Percentiles rank a stretch among this genome's conserved stretches.
Conservation (phyloP, 2,888 invertebrate species). For the Aspidiotus rigidus region DNA sequence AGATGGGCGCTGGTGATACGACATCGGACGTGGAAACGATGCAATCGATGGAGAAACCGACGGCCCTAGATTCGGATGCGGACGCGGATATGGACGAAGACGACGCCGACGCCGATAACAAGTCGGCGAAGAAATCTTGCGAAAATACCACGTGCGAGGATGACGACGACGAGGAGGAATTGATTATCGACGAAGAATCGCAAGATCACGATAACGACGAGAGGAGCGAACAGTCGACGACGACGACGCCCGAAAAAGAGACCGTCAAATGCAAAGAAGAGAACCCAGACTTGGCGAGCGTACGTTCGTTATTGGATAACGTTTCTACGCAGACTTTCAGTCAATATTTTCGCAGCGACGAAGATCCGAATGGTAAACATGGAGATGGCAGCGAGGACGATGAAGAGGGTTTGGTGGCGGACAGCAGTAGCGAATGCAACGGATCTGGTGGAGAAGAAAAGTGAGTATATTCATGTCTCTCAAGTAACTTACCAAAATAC, state of each 20-base stretch:
- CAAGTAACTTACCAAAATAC: too few relatives aligned
- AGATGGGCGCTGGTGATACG: background rate
- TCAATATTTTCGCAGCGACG: constrained; percentile 49
- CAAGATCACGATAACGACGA: constrained; percentile 39
- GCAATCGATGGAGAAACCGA: constrained; percentile 16
- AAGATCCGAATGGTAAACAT: constrained; percentile 35
- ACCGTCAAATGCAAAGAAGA: constrained; percentile 43
- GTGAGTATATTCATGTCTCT: background rate
- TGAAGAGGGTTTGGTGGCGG: constrained; percentile 68
- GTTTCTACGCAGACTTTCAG: constrained; percentile 57
- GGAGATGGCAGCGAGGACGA: constrained; percentile 50
- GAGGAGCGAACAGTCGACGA: constrained; percentile 41
- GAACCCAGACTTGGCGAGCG: constrained; percentile 61
- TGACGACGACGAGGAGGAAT: constrained; percentile 47
- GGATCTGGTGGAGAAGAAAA: constrained; percentile 70
- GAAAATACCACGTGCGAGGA: constrained; percentile 58
- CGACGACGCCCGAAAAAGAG: constrained; percentile 38
- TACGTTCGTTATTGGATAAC: constrained; percentile 65
- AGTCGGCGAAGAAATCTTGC: constrained; percentile 38
- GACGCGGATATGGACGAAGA: constrained; percentile 18
- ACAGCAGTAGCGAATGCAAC: constrained; percentile 69
- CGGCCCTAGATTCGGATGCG: constrained; percentile 11
- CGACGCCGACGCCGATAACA: background rate
- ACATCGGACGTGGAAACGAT: constrained; percentile 25
- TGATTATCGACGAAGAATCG: constrained; percentile 38